These are phyloP conservation scores for Drosophila grimshawi DNA, from an alignment of 1,140 invertebrate genomes.

Conservation along the genomic window DNA sequence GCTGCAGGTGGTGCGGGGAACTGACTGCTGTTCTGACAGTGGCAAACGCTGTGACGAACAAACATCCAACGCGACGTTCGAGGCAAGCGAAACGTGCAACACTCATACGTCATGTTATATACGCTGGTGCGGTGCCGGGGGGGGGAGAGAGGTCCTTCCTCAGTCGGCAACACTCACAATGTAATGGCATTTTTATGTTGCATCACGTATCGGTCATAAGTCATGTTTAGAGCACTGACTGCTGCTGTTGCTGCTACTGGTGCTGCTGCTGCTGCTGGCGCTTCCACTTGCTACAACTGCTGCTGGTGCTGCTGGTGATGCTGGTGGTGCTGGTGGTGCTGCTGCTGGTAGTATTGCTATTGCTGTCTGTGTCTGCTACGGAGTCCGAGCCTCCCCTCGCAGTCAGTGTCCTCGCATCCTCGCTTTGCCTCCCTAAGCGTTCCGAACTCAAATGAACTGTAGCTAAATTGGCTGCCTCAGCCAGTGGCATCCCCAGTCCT, in stretches of 20 bases:
- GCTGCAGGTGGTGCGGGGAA: background rate
- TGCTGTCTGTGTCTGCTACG: conserved; percentile 1
- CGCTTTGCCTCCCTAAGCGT: conserved; percentile 19
- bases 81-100: conserved; percentile 74
- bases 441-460: conserved; percentile 77
- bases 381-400: background rate
- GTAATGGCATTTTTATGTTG: conserved; percentile 84
- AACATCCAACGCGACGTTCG: conserved; percentile 40
- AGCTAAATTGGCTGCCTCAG: conserved; percentile 68
- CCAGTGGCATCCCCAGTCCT: conserved; percentile 7
- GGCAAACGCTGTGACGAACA: conserved; percentile 55
- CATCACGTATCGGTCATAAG: conserved; percentile 84
- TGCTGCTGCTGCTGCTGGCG: conserved; percentile 9
- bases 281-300: background rate
- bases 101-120: conserved; percentile 77
- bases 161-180: conserved; percentile 68
- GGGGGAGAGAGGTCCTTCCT: background rate
- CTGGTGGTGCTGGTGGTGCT: background rate
- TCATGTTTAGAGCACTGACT: conserved; percentile 81
- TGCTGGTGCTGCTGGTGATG: background rate
- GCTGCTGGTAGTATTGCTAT: conserved; percentile 5
- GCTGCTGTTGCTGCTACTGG: background rate
- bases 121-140: background rate
- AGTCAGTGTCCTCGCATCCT: background rate
- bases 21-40: conserved; percentile 57